Conservation (phyloP, 2,888 invertebrate genomes). For the Perizoma affinitatum region DNA sequence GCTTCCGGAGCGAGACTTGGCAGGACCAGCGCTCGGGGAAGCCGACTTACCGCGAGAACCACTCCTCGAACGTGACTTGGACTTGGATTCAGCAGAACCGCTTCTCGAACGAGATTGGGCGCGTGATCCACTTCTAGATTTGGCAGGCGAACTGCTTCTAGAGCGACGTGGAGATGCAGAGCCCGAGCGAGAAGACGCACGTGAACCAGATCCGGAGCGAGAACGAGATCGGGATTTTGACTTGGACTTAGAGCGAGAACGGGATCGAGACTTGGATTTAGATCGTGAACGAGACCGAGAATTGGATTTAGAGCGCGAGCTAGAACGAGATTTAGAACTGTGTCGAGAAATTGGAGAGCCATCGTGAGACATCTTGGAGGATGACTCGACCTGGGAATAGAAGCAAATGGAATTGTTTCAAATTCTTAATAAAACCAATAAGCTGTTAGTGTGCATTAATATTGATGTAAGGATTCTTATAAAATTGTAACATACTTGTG, state of each 20-base stretch:
- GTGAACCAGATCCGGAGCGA: conserved; percentile 23
- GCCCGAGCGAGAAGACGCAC: conserved; percentile 38
- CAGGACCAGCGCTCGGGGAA: conserved; percentile 4
- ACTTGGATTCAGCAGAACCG: conserved; percentile 18
- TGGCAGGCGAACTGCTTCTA: conserved; percentile 39
- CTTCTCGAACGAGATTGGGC: conserved; percentile 29
- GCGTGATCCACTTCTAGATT: conserved; percentile 23
- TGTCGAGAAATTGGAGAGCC: conserved; percentile 53
- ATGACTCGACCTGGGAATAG: conserved; percentile 57
- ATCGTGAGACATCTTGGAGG: conserved; percentile 65
- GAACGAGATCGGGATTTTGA: conserved; percentile 40
- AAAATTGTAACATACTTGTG: too few relatives aligned
- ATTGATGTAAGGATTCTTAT: too few relatives aligned
- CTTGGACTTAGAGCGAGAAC: conserved; percentile 17
- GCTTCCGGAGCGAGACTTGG: conserved; percentile 20
- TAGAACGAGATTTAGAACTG: conserved; percentile 39
- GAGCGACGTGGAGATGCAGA: conserved; percentile 44
- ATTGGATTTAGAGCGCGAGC: conserved; percentile 3
- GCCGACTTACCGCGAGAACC: conserved; percentile 27
- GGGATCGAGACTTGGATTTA: conserved; percentile 18
- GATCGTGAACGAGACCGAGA: conserved; percentile 29
- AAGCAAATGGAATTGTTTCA: conserved; percentile 4
- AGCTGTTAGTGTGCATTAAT: too few relatives aligned
- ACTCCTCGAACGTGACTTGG: conserved; percentile 36
- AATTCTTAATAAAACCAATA: too few relatives aligned